Evolutionary conservation across 1,140 invertebrate genomes (phyloP).

Genomic region (Elymnias hypermnestra): DNA sequence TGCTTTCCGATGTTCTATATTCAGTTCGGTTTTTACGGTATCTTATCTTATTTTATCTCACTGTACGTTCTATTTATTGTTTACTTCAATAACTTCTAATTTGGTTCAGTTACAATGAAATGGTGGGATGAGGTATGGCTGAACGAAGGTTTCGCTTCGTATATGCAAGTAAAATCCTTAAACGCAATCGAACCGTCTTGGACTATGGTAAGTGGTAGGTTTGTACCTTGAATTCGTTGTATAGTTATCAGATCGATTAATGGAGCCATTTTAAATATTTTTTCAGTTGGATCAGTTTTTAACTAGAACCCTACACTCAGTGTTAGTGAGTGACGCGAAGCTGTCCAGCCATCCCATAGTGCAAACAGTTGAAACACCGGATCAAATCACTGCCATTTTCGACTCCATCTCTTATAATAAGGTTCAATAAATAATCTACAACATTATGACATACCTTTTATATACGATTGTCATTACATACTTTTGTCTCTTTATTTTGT

Average conservation of each 20-base stretch:
- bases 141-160: slow-evolving; percentile 94
- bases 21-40: too few relatives aligned
- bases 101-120: slow-evolving; percentile 85
- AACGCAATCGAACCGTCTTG: slow-evolving; percentile 85
- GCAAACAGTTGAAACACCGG: slow-evolving; percentile 87
- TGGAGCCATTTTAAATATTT: too few relatives aligned
- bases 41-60: too few relatives aligned
- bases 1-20: too few relatives aligned
- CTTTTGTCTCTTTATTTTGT: too few relatives aligned
- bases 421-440: too few relatives aligned
- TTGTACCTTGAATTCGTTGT: too few relatives aligned
- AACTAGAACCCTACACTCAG: slow-evolving; percentile 82
- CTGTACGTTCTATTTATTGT: too few relatives aligned
- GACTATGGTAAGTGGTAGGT: slow-evolving; percentile 91
- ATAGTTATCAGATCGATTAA: too few relatives aligned
- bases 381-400: slow-evolving; percentile 95
- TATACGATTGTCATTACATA: too few relatives aligned
- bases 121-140: slow-evolving; percentile 97
- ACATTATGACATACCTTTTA: too few relatives aligned
- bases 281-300: slow-evolving; percentile 85
- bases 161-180: slow-evolving; percentile 88
- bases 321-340: slow-evolving; percentile 86
- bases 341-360: slow-evolving; percentile 92
- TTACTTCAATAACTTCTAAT: too few relatives aligned
- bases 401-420: slow-evolving; percentile 95